Base-by-base conservation (phyloP, 2,113 vertebrate genomes). In the Glaucidium brasilianum region DNA sequence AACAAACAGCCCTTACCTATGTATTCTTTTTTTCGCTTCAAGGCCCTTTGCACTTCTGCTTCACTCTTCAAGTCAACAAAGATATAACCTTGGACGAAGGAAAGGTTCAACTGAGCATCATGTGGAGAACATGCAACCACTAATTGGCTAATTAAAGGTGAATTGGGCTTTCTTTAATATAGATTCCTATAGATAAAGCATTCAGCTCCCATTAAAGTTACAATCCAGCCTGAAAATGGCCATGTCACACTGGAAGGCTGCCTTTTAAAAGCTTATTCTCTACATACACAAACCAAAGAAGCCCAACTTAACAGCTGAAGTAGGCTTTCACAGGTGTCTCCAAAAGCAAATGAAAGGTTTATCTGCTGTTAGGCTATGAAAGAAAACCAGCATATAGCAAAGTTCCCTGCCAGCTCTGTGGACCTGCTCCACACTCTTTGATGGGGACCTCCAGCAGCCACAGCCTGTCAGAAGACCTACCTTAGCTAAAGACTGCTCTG, bases 41-140 rank as follows among this genome's bases (percentile, higher is more conserved):
- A 97, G 49, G 99, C 99, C 83, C 98, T 99, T 58, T 97, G 98
- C 77, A 99, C 98, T 39, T 99, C 99, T 75, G 98, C 98, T 19
- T 99, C 98, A 3, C 98, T 99, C 74, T 91, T 97, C 78, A 99
- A 97, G 84, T 99, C 99, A 97, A 99, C 99, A 95, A 99, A 99
- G 60, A 99, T 90, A 32, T 99, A 99, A 80, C 99, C 99, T 99
- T 96, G 56, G 72, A 85, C 56, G 88, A 78, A 96, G 37, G 92
- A 77, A 56, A 90, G 41, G 82, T 93, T 73, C 85, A 73, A 9
- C 68, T 71, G 63, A 67, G 74, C 85, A 90, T n/a, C 92, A 35
- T 55, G 69, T 63, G 56, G 83, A 83, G 58, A 73, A 47, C 53
- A n/a, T 7, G 15, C 53, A 85, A 47, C 37, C 71, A 88, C 74